A percentile compares a stretch with the other conserved stretches of the same genome.
Evolutionary conservation across 2,797 vertebrate species (phyloP).

Genomic region (Gouania willdenowi): DNA sequence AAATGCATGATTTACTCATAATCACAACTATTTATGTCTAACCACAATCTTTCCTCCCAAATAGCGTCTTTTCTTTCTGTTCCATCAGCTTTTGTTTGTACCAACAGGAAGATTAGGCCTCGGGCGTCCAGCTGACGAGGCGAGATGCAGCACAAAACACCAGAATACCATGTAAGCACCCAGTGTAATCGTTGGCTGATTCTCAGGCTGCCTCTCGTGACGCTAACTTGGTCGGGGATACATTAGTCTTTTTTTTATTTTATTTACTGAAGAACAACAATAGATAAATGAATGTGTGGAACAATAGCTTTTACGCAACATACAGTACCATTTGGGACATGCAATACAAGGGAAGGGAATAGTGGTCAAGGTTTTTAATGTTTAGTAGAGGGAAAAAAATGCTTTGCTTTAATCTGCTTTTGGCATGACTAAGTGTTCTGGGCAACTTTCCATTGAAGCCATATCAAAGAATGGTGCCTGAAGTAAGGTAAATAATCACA

Average conservation of each 20-base stretch:
- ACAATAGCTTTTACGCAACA: no score
- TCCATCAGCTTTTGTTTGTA: constrained; percentile 57
- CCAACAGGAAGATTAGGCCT: constrained; percentile 56
- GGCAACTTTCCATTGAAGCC: constrained; percentile 31
- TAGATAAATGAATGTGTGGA: not conserved
- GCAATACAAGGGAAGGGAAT: constrained; percentile 13
- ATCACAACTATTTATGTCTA: constrained; percentile 24
- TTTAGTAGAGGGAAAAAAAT: constrained; percentile 5
- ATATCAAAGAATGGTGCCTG: constrained; percentile 21
- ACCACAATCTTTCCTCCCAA: constrained; percentile 8
- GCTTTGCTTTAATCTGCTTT: constrained; percentile 18
- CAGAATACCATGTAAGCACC: constrained; percentile 64
- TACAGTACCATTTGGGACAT: constrained; percentile 24
- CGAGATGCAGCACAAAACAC: constrained; percentile 61
- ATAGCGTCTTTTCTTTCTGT: constrained; percentile 20
- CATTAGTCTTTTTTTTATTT: constrained; percentile 23
- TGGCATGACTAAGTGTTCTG: constrained; percentile 14
- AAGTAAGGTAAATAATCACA: constrained; percentile 25
- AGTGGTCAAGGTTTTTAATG: constrained; percentile 23
- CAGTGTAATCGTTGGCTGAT: constrained; percentile 65
- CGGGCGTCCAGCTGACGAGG: constrained; percentile 63
- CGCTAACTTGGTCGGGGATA: constrained; percentile 25
- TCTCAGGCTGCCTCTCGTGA: constrained; percentile 52
- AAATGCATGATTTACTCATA: no score
- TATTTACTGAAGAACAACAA: constrained; percentile 5